Evolutionary conservation across 2,888 invertebrate species (phyloP).

Genomic region (Acleris holmiana): DNA sequence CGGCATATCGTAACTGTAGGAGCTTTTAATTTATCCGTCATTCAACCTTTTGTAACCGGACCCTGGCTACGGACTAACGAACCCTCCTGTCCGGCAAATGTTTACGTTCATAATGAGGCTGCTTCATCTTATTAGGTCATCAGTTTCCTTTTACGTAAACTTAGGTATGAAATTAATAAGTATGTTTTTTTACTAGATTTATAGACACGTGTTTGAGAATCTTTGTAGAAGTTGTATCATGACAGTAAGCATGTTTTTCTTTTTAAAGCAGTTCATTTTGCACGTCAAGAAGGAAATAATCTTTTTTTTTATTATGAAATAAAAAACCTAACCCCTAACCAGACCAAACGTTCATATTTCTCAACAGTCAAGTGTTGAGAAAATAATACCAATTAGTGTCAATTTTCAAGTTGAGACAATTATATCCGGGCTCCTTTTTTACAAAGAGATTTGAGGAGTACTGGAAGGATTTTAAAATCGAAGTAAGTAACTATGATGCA

Average conservation of each 20-base stretch:
- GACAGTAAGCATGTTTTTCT: not conserved
- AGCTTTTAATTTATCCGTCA: constrained; percentile 58
- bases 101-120: constrained; percentile 43
- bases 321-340: no score
- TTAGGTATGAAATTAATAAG: constrained; percentile 28
- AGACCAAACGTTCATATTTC: no score
- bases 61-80: constrained; percentile 52
- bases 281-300: no score
- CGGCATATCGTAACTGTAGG: constrained; percentile 44
- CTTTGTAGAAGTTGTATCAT: not conserved
- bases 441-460: no score
- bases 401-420: no score
- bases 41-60: constrained; percentile 63
- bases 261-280: not conserved
- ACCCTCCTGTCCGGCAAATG: constrained; percentile 37
- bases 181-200: not conserved
- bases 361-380: no score
- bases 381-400: no score
- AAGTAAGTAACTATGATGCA: no score
- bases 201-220: not conserved
- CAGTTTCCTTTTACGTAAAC: constrained; percentile 44
- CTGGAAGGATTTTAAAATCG: no score
- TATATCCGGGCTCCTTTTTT: no score
- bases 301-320: no score
- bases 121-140: constrained; percentile 43